A percentile compares a stretch with the other conserved stretches of the same genome.
These are phyloP conservation scores for Napeogenes sylphis DNA, from an alignment of 2,888 invertebrate genomes.

Conservation along the genomic window DNA sequence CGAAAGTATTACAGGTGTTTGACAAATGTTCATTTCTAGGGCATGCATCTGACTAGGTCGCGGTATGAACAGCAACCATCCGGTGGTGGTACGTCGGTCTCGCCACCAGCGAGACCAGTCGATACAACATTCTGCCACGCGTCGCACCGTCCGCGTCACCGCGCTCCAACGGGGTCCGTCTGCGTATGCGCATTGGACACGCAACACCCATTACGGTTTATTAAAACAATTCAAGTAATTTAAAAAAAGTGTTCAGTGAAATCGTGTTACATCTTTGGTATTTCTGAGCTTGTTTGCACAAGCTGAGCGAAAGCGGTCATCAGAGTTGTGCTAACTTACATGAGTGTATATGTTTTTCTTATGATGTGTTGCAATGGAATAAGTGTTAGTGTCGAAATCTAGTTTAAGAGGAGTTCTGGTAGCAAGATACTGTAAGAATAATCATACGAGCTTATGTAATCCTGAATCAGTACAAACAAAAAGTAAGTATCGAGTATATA, in stretches of 20 bases:
- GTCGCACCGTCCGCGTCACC: background rate
- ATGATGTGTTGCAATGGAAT: conserved; percentile 70
- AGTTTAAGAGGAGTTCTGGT: conserved; percentile 63
- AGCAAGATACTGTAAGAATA: conserved; percentile 59
- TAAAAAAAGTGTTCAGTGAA: conserved; percentile 14
- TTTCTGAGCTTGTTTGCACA: conserved; percentile 28
- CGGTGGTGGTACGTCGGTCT: conserved; percentile 26
- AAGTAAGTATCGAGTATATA: conserved; percentile 51
- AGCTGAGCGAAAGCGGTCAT: conserved; percentile 53
- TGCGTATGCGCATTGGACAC: background rate
- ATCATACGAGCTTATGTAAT: conserved; percentile 72
- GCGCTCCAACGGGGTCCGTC: too few relatives aligned
- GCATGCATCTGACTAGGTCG: conserved; percentile 43
- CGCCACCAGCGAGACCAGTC: conserved; percentile 21
- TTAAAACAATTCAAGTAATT: conserved; percentile 8
- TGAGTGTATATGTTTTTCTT: conserved; percentile 65
- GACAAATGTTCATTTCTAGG: conserved; percentile 56
- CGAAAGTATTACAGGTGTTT: conserved; percentile 57
- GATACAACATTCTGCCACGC: conserved; percentile 13
- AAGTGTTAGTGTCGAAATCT: conserved; percentile 73
- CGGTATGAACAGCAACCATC: conserved; percentile 24
- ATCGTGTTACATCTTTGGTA: conserved; percentile 20
- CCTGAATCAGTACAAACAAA: conserved; percentile 51
- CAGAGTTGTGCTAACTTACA: conserved; percentile 46
- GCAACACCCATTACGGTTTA: too few relatives aligned